Base-by-base conservation (phyloP, 2,888 invertebrate species). In the Ctena decussata region DNA sequence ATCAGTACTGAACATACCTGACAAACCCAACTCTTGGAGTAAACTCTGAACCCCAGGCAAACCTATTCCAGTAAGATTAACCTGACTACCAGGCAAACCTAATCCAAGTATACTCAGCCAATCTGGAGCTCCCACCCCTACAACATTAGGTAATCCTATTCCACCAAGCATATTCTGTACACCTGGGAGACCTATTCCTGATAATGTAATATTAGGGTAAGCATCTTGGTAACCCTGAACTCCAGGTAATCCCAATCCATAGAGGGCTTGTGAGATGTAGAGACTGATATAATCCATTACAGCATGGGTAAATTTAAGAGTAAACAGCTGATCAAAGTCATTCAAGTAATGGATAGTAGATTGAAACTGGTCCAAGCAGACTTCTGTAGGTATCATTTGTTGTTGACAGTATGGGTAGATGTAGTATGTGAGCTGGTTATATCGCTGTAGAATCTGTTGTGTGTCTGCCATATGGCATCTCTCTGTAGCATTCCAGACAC, bases 401-500 rank as follows among this genome's bases (percentile, higher is more conserved):
- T 53, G 69, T 12, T 73, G 15, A 57, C 85, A 85, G 44, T 49
- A 41, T 35, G 82, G 53, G 6, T 60, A 46, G 15, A 77, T n/a
- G 11, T 73, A 32, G 21, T 69, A n/a, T 15, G 72, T 53, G 24
- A 82, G 53, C 6, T 49, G 21, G 46, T 69, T 77, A 70, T 82
- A 85, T 24, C 77, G 75, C 30, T 74, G 74, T 12, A 77, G 60
- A 2, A 82, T 21, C 27, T 32, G 32, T 41, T 80, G 77, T 35
- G 69, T 44, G 69, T 74, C 82, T n/a, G 77, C 15, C 0, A 60
- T n/a, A 32, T 85, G 71, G 57, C 85, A 85, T 27, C 77, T 72
- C 37, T 82, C 69, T 69, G 85, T 77, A 11, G 82, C 76, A 77
- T 85, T 85, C 69, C 82, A 41, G 8, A 85, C 74, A 73, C 85